Evolutionary conservation across 2,797 vertebrate species (phyloP), one percentile per base, ranked within the genome.

Genomic region (Tokudaia tokunoshimensis): DNA sequence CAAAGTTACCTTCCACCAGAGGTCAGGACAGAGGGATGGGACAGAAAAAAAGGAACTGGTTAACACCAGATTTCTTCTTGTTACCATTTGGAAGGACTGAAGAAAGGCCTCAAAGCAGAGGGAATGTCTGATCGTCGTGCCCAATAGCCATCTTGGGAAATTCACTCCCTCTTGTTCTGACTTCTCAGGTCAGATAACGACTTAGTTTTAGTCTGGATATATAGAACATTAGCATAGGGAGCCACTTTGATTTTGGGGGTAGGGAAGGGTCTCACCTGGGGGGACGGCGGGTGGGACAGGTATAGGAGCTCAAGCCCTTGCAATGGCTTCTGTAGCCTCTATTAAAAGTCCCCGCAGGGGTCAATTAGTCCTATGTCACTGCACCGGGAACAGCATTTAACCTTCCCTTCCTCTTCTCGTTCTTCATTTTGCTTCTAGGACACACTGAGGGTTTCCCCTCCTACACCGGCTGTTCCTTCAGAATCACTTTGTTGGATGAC

Each of bases 361-460:
- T 75, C 47, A 59, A 86, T 79, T 34, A 86, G 76, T 70, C 59
- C 59, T 5, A 70, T 63, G 63, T 86, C 78, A 55, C 19, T 70
- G 67, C 76, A 67, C 17, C 19, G 15, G 90, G n/a, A 86, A 17
- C 22, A 41, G 26, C 55, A 82, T 44, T 78, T 82, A 86, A 74
- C 15, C 34, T n/a, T 70, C 17, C 34, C 67, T 19, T n/a, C 65
- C 34, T 67, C 37, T 52, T 91, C 59, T 41, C 79, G 52, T 67
- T 94, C 82, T 93, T 59, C 31, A 86, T 24, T 70, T 95, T 63
- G 31, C 26, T 88, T 79, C 24, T 93, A 89, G 74, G 55, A 47
- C 59, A 47, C 17, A 50, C 4, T n/a, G 47, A 44, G 22, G 47
- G 15, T 29, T 89, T 89, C 76, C 81, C 52, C 79, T 34, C 86